phyloP scores from a whole-genome alignment of 2,113 vertebrate genomes.

The Pelodiscus sinensis region DNA sequence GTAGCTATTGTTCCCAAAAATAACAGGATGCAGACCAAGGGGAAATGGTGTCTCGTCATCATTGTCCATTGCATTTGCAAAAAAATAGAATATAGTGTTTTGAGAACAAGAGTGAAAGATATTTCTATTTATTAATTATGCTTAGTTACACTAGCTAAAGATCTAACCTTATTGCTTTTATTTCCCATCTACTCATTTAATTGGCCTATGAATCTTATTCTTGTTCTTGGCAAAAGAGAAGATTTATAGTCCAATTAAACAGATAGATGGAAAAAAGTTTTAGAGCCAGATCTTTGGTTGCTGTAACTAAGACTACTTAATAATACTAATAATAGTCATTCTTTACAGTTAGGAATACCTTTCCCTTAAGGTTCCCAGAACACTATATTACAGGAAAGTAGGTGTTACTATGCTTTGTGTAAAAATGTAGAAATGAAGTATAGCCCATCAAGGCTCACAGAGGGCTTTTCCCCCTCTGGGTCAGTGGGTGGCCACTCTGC shows the following conservation, averaged over 20 bases:
- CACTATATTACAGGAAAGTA: not conserved
- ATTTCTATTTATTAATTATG: not conserved
- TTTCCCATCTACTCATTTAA: not conserved
- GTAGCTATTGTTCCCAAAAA: slow-evolving; percentile 53
- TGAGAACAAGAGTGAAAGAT: not conserved
- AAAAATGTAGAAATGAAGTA: not conserved
- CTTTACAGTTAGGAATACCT: not conserved
- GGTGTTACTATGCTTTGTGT: not conserved
- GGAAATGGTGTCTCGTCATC: slow-evolving; percentile 42
- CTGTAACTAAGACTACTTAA: not conserved
- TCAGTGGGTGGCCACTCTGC: too few relatives aligned
- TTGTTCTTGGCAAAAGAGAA: not conserved
- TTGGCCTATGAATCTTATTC: not conserved
- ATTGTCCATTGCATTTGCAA: not conserved
- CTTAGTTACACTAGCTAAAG: not conserved
- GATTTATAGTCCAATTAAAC: not conserved
- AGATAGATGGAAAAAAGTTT: not conserved
- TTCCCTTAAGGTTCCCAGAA: not conserved
- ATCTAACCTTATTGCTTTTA: not conserved
- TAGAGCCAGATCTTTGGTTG: not conserved
- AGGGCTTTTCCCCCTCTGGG: too few relatives aligned
- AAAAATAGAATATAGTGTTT: not conserved
- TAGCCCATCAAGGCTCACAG: too few relatives aligned
- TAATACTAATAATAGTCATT: not conserved
- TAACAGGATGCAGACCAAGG: slow-evolving; percentile 53